Percentiles rank a stretch among this genome's conserved stretches.
Evolutionary conservation across 2,888 invertebrate species (phyloP).

Genomic region (Hofmannophila pseudospretella): DNA sequence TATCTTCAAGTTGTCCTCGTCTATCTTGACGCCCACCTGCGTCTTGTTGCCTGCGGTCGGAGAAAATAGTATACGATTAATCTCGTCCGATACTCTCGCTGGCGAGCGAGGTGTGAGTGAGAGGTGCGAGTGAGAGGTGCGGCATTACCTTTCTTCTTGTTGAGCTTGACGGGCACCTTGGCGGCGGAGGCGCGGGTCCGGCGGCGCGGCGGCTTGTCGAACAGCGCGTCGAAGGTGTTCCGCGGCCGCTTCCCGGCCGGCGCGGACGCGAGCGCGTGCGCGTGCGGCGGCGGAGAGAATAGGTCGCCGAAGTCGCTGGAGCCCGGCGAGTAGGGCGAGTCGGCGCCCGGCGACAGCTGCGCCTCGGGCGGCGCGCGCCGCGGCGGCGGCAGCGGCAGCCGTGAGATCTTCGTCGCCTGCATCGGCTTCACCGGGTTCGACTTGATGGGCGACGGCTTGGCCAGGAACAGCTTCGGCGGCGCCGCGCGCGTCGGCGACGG

Average conservation of each 20-base stretch:
- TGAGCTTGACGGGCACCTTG: constrained; percentile 55
- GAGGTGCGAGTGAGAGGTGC: not conserved
- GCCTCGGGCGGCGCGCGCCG: constrained; percentile 27
- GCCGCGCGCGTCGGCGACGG: constrained; percentile 69
- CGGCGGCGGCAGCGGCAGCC: constrained; percentile 40
- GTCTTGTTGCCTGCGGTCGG: constrained; percentile 55
- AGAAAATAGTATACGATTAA: no score
- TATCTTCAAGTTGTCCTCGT: constrained; percentile 88
- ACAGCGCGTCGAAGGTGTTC: constrained; percentile 77
- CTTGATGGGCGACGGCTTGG: constrained; percentile 74
- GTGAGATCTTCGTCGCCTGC: constrained; percentile 46
- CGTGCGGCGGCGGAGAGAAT: constrained; percentile 85
- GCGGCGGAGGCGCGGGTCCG: constrained; percentile 23
- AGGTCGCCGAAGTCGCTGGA: constrained; percentile 93
- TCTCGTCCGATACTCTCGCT: no score
- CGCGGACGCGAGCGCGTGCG: constrained; percentile 69
- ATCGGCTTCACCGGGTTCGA: constrained; percentile 78
- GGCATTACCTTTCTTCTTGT: constrained; percentile 66
- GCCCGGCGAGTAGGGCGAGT: constrained; percentile 92
- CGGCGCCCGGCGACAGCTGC: constrained; percentile 76
- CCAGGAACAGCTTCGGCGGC: constrained; percentile 73
- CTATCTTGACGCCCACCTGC: constrained; percentile 84
- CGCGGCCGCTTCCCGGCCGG: constrained; percentile 29
- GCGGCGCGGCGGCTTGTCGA: constrained; percentile 58
- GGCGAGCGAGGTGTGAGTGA: not conserved